Evolutionary conservation across 2,797 vertebrate genomes (phyloP).

Genomic region (Pygocentrus nattereri): DNA sequence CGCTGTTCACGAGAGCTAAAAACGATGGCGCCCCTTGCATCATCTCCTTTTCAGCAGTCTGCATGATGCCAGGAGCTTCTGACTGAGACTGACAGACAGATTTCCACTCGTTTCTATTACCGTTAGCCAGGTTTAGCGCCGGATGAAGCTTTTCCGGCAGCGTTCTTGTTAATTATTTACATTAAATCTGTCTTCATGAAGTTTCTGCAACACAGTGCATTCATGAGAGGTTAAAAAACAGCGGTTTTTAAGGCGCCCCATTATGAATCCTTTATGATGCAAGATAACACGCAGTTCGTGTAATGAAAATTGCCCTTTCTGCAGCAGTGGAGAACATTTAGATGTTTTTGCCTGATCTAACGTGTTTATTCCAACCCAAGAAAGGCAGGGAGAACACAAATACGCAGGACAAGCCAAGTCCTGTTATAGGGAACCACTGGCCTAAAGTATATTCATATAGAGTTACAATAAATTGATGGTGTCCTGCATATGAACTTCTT

Average conservation of each 20-base stretch:
- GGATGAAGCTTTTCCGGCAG: not conserved
- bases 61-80: not conserved
- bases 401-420: not conserved
- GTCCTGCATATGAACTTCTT: too few species aligned
- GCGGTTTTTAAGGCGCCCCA: not conserved
- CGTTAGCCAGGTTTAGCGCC: not conserved
- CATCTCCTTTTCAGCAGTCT: slow-evolving; percentile 19
- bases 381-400: not conserved
- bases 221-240: not conserved
- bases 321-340: not conserved
- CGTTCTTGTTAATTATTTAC: not conserved
- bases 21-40: not conserved
- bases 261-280: slow-evolving; percentile 5
- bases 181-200: not conserved
- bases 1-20: not conserved
- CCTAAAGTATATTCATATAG: too few species aligned
- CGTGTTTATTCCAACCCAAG: not conserved
- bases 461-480: too few species aligned
- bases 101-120: not conserved
- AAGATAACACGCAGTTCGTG: not conserved
- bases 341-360: not conserved
- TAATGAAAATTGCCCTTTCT: not conserved
- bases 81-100: not conserved
- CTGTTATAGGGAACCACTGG: too few species aligned
- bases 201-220: not conserved